Evolutionary conservation across 2,797 vertebrate species (phyloP), one percentile per base, ranked within the genome.

Genomic region (Lepus oiostolus): DNA sequence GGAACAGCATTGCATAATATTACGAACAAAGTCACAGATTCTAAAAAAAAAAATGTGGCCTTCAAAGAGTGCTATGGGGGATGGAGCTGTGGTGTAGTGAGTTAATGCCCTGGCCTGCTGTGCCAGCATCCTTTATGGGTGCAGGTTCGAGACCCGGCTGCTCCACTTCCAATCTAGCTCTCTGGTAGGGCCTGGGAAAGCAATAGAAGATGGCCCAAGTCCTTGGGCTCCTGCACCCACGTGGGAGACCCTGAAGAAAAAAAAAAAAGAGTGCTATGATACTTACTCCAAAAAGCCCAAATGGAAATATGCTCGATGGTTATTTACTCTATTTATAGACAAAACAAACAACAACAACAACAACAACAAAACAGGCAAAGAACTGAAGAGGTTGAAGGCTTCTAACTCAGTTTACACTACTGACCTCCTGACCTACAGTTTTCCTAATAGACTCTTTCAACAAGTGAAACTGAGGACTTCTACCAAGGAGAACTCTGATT

Each of bases 1-100:
- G 72, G 24, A 94, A 74, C 5, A 89, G 12, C 24, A 60, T 52
- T 62, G n/a, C 50, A 38, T 91, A 87, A 32, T 42, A 81, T 76
- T 91, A n/a, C 13, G 10, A 89, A 77, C 62, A 84, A 83, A 74
- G 54, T 81, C n/a, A 90, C 16, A 75, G 42, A 91, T n/a, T 80
- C 7, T 38, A 13, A n/a, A 50, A 67, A 89, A 35, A 35, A 30
- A 72, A 17, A 22, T 16, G 26, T 54, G 32, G 7, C 12, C 54
- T 70, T 80, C 21, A 52, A 17, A 60, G 5, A 79, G 3, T 70
- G 19, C 19, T 80, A 65, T 50, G 11, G 42, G 42, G 42, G 42
- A 8, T 47, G 42, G 8, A 47, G 42, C 42, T 47, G 42, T 47
- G 9, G 42, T 47, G 42, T 8, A 47, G 42, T 47, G 42, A 1